phyloP scores from a whole-genome alignment of 2,797 vertebrate genomes.

The Triplophysa yarkandensis region DNA sequence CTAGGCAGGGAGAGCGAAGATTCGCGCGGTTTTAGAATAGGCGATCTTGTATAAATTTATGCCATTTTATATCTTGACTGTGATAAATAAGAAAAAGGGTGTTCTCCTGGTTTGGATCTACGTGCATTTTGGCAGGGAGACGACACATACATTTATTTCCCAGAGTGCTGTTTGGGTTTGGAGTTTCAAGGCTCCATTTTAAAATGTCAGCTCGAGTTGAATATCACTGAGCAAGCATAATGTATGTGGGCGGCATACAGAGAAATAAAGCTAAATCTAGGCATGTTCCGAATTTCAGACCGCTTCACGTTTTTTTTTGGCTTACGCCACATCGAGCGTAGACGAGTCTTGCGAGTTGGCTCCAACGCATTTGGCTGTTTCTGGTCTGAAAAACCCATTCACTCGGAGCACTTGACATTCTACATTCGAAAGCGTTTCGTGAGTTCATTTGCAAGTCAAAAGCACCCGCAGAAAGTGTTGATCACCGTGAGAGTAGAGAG shows the following conservation, averaged over 20 bases:
- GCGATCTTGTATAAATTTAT: background rate
- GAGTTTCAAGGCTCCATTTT: constrained; percentile 42
- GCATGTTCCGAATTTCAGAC: constrained; percentile 6
- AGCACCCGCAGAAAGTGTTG: constrained; percentile 30
- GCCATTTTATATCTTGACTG: background rate
- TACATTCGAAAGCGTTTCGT: constrained; percentile 36
- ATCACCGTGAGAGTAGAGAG: constrained; percentile 39
- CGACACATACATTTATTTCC: background rate
- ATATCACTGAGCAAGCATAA: constrained; percentile 39
- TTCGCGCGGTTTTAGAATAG: constrained; percentile 12
- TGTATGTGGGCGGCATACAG: constrained; percentile 36
- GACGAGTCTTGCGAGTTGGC: constrained; percentile 10
- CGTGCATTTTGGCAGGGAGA: background rate
- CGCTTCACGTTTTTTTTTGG: constrained; percentile 17
- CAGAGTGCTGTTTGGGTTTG: constrained; percentile 19
- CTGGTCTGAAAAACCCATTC: constrained; percentile 15
- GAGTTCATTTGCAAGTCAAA: constrained; percentile 57
- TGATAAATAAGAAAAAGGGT: background rate
- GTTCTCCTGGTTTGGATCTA: background rate
- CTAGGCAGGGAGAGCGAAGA: background rate
- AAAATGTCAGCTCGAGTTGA: constrained; percentile 36
- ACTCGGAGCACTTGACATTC: constrained; percentile 28
- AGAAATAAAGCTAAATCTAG: constrained; percentile 36
- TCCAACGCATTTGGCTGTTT: background rate
- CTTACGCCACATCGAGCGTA: background rate